Conservation (phyloP, 1,140 invertebrate species). For the Nymphalis io region DNA sequence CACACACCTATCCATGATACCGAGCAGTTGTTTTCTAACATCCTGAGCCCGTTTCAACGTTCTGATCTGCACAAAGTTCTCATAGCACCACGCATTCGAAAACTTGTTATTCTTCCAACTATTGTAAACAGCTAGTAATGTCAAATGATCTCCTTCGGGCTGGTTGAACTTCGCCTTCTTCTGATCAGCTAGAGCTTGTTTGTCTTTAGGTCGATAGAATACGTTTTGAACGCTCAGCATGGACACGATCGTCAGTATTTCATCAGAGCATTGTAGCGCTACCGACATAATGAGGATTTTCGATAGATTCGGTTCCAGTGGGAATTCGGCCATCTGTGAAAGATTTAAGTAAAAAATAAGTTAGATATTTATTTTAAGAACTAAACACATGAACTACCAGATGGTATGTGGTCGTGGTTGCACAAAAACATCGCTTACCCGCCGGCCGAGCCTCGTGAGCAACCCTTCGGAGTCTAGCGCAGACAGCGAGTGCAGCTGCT, state of each 20-base stretch:
- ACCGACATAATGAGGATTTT: slow-evolving; percentile 99
- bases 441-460: slow-evolving; percentile 94
- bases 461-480: slow-evolving; percentile 98
- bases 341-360: slow-evolving; percentile 1
- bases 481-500: slow-evolving; percentile 97
- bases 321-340: slow-evolving; percentile 98
- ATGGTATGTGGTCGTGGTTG: too few relatives aligned
- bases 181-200: slow-evolving; percentile 98
- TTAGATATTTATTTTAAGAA: background rate
- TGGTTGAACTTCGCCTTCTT: slow-evolving; percentile 99
- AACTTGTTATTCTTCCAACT: slow-evolving; percentile 99
- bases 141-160: slow-evolving; percentile 98
- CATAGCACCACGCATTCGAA: slow-evolving; percentile 99
- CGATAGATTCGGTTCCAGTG: slow-evolving; percentile 98
- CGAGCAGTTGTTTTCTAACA: slow-evolving; percentile 98
- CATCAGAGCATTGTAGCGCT: slow-evolving; percentile 98
- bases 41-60: slow-evolving; percentile 99
- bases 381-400: too few relatives aligned
- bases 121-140: slow-evolving; percentile 98
- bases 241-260: slow-evolving; percentile 98
- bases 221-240: slow-evolving; percentile 99
- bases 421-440: too few relatives aligned
- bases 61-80: slow-evolving; percentile 99
- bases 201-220: slow-evolving; percentile 98
- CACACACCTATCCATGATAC: slow-evolving; percentile 95